These are phyloP conservation scores for Pissodes strobi DNA, from an alignment of 1,140 invertebrate species.

Conservation along the genomic window DNA sequence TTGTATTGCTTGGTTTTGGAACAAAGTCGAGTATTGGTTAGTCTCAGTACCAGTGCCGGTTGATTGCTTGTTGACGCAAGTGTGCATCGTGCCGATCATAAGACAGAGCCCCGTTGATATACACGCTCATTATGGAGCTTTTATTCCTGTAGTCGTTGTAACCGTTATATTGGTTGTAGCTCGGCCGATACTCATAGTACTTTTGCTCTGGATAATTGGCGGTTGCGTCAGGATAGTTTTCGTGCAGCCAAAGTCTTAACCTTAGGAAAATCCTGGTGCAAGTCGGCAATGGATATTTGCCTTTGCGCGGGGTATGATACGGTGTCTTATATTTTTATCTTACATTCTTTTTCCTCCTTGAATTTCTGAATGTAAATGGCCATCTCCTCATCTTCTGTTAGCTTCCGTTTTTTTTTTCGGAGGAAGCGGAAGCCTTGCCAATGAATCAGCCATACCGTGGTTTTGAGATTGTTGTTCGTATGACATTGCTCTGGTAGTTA, in stretches of 20 bases:
- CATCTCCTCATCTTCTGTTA: conserved; percentile 3
- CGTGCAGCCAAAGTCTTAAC: background rate
- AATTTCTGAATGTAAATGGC: background rate
- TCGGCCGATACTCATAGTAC: background rate
- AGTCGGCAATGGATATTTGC: conserved; percentile 11
- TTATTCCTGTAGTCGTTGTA: background rate
- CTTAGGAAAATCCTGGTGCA: conserved; percentile 2
- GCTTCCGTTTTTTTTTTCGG: conserved; percentile 8
- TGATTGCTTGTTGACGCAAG: background rate
- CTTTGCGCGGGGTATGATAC: conserved; percentile 7
- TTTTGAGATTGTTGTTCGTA: too few relatives aligned
- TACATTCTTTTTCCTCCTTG: background rate
- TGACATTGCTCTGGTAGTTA: too few relatives aligned
- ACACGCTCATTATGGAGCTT: background rate
- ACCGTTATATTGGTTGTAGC: too few relatives aligned
- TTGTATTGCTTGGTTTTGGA: too few relatives aligned
- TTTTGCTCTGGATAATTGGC: background rate
- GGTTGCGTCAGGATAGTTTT: conserved; percentile 7
- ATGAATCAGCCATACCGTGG: too few relatives aligned
- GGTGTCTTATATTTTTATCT: background rate
- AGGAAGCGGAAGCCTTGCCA: too few relatives aligned
- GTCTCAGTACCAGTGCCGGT: too few relatives aligned
- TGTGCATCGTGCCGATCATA: conserved; percentile 1
- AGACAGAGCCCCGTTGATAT: background rate
- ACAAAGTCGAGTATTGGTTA: too few relatives aligned